phyloP scores from a whole-genome alignment of 2,113 vertebrate species.

The Melanerpes formicivorus region DNA sequence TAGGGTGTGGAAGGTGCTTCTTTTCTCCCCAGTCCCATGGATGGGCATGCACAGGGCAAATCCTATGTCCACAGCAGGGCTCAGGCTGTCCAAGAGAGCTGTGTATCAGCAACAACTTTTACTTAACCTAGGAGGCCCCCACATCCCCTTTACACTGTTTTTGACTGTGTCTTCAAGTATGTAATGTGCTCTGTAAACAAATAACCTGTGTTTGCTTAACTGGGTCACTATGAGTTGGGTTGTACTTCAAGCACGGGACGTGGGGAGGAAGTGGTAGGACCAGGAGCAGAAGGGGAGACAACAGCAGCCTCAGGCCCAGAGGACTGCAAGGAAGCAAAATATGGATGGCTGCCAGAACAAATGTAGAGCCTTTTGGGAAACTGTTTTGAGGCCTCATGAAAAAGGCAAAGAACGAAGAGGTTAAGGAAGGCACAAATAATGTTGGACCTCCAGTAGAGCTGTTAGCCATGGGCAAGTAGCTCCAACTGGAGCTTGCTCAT shows the following conservation, averaged over 20 bases:
- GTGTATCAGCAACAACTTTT: not conserved
- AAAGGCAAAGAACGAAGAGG: not conserved
- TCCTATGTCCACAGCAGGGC: not conserved
- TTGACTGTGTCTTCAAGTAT: not conserved
- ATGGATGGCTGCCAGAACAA: constrained; percentile 56
- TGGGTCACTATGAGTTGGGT: not conserved
- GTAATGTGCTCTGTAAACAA: constrained; percentile 50
- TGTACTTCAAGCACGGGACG: not conserved
- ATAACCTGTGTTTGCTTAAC: constrained; percentile 50
- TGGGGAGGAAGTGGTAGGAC: constrained; percentile 60
- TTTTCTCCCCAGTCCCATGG: not conserved
- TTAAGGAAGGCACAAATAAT: not conserved
- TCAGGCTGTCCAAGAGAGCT: not conserved
- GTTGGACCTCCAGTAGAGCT: not conserved
- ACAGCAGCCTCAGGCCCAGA: constrained; percentile 22
- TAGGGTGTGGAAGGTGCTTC: not conserved
- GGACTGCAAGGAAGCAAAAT: constrained; percentile 4
- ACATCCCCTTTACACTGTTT: constrained; percentile 32
- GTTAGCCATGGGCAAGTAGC: not conserved
- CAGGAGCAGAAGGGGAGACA: constrained; percentile 1
- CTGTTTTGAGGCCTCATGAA: accelerated
- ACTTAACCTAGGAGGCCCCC: not conserved
- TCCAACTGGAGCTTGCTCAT: not conserved
- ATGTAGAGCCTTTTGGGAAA: constrained; percentile 37
- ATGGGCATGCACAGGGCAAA: not conserved